Evolutionary conservation across 2,797 vertebrate genomes (phyloP).

Genomic region (Gila robusta): DNA sequence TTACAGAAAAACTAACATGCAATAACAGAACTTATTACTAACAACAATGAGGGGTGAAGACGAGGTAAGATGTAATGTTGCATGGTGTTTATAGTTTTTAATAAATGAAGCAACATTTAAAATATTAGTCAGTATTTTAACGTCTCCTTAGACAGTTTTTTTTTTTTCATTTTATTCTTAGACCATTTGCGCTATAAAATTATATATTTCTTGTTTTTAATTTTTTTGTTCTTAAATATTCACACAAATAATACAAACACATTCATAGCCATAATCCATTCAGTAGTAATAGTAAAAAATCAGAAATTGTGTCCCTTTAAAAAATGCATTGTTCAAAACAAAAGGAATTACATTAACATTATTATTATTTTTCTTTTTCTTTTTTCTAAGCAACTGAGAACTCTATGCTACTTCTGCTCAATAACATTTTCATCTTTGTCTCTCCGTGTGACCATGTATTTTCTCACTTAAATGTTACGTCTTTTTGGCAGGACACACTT

Average conservation of each 20-base stretch:
- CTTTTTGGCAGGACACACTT: slow-evolving; percentile 17
- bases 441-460: slow-evolving; percentile 6
- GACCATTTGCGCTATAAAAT: neutral
- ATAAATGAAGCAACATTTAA: too few relatives aligned
- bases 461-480: slow-evolving; percentile 8
- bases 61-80: too few relatives aligned
- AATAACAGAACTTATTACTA: too few relatives aligned
- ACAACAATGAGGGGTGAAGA: too few relatives aligned
- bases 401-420: neutral
- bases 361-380: too few relatives aligned
- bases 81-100: too few relatives aligned
- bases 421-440: neutral
- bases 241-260: neutral
- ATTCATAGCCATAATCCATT: neutral
- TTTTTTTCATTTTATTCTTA: neutral
- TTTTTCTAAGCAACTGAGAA: neutral
- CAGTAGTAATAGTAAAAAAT: neutral
- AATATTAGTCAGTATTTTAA: neutral
- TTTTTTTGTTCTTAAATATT: neutral
- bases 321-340: neutral
- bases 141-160: neutral
- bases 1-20: too few relatives aligned
- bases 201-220: neutral
- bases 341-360: neutral
- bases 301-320: neutral